A percentile compares a stretch with the other conserved stretches of the same genome.
phyloP scores from a whole-genome alignment of 2,888 invertebrate species.

The Odontocerum albicorne region DNA sequence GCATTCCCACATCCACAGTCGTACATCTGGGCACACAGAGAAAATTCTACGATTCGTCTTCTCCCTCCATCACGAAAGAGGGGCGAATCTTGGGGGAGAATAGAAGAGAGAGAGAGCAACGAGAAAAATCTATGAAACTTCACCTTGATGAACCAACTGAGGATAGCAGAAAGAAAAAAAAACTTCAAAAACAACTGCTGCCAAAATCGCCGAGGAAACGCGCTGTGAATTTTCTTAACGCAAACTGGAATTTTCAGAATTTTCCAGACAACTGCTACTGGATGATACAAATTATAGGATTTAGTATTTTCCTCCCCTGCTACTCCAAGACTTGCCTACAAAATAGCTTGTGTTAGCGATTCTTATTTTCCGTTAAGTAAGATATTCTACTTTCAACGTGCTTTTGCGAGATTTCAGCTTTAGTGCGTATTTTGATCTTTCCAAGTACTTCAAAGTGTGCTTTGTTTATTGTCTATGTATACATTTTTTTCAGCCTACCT shows the following conservation, averaged over 20 bases:
- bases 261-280: slow-evolving; percentile 18
- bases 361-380: slow-evolving; percentile 16
- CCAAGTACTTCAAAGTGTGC: no score
- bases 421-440: no score
- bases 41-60: slow-evolving; percentile 19
- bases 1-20: not conserved
- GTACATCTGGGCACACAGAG: slow-evolving; percentile 11
- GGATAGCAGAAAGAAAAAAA: not conserved
- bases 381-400: slow-evolving; percentile 13
- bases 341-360: slow-evolving; percentile 3
- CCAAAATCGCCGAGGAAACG: slow-evolving; percentile 13
- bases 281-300: slow-evolving; percentile 23
- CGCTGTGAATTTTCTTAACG: slow-evolving; percentile 24
- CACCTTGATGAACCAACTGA: slow-evolving; percentile 10
- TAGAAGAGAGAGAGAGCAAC: slow-evolving; percentile 10
- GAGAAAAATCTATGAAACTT: slow-evolving; percentile 18
- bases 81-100: slow-evolving; percentile 3
- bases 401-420: no score
- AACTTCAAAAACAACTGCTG: slow-evolving; percentile 5
- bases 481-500: no score
- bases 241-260: slow-evolving; percentile 18
- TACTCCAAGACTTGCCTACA: not conserved
- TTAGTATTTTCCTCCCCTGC: slow-evolving; percentile 9
- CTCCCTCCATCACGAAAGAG: not conserved
- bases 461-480: no score